Conservation (phyloP, 2,888 invertebrate species). For the Agrotis clavis region DNA sequence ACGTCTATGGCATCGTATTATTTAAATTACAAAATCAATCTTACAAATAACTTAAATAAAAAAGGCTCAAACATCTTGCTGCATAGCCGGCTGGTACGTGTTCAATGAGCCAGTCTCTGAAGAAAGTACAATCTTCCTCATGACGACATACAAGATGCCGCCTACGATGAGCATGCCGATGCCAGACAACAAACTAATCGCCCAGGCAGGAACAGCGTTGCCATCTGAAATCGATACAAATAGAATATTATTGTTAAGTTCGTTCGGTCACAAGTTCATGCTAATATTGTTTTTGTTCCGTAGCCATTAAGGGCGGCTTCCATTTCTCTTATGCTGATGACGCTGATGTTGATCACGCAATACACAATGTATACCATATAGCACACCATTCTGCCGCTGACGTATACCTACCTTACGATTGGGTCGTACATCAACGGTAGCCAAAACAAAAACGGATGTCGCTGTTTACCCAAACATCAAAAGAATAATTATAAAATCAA, state of each 20-base stretch:
- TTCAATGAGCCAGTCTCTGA: conserved; percentile 86
- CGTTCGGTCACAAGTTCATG: too few species aligned
- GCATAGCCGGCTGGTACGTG: conserved; percentile 91
- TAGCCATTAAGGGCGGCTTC: background rate
- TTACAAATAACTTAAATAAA: conserved; percentile 48
- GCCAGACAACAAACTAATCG: conserved; percentile 93
- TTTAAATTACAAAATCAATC: conserved; percentile 27
- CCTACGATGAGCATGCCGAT: conserved; percentile 93
- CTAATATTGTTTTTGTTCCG: too few species aligned
- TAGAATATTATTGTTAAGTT: background rate
- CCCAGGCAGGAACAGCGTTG: conserved; percentile 95
- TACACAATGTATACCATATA: too few species aligned
- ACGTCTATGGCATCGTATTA: background rate
- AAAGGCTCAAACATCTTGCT: conserved; percentile 83
- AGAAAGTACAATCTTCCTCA: conserved; percentile 93
- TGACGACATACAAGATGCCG: conserved; percentile 92
- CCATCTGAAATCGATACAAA: conserved; percentile 88
- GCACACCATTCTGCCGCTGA: too few species aligned
- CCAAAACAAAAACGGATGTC: background rate
- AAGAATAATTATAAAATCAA: too few species aligned
- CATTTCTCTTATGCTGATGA: too few species aligned
- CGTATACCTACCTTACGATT: background rate
- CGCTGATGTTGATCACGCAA: too few species aligned
- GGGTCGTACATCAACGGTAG: background rate
- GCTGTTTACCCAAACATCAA: background rate